These are phyloP conservation scores for Cottus gobio DNA, from an alignment of 2,113 vertebrate species.

Conservation along the genomic window DNA sequence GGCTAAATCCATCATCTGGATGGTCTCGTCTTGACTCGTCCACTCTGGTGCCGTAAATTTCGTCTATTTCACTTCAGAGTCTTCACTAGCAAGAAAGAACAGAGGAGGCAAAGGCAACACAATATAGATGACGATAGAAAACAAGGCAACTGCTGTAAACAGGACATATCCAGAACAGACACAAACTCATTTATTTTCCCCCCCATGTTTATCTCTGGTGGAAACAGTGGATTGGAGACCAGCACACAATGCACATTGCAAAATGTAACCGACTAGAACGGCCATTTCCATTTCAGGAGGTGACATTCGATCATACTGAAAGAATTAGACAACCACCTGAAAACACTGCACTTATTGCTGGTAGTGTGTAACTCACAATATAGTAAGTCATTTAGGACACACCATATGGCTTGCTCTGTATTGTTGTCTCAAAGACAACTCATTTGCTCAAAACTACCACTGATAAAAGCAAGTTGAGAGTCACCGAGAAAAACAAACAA, in stretches of 20 bases:
- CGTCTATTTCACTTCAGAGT: conserved; percentile 11
- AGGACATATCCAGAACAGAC: conserved; percentile 2
- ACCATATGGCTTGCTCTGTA: neutral
- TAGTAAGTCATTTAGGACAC: neutral
- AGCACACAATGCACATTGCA: neutral
- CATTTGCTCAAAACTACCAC: neutral
- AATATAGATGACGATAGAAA: conserved; percentile 9
- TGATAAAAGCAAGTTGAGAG: neutral
- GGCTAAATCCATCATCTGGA: conserved; percentile 17
- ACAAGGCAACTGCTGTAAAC: conserved; percentile 15
- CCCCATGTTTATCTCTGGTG: neutral
- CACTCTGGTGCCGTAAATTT: neutral
- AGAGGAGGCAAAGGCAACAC: conserved; percentile 39
- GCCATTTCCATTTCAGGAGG: neutral
- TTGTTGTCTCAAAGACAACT: too few species aligned
- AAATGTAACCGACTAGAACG: neutral
- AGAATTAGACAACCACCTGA: neutral
- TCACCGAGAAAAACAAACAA: neutral
- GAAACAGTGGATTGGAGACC: neutral
- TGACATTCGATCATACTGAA: neutral
- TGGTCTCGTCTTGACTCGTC: conserved; percentile 1
- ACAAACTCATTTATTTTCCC: conserved; percentile 2
- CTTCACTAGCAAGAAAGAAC: conserved; percentile 41
- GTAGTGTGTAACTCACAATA: neutral
- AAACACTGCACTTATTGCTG: too few species aligned